A percentile compares a stretch with the other conserved stretches of the same genome.
phyloP scores from a whole-genome alignment of 2,797 vertebrate genomes.

The Hemibagrus guttatus region DNA sequence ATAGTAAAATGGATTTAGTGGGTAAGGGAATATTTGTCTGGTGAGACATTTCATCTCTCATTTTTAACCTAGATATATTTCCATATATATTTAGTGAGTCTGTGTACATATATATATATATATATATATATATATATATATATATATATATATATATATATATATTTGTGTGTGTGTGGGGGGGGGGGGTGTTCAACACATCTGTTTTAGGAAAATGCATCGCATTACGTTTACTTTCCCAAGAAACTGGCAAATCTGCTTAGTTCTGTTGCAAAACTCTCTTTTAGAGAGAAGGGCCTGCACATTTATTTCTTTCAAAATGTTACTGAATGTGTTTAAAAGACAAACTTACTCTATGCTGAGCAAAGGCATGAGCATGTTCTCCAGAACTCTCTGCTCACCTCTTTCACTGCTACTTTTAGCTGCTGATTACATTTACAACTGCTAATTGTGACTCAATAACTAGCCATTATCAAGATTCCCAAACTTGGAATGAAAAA shows the following conservation, averaged over 20 bases:
- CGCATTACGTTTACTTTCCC: conserved; percentile 19
- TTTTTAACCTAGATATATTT: conserved; percentile 30
- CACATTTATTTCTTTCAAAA: conserved; percentile 8
- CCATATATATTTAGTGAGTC: no score
- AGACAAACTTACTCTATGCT: not conserved
- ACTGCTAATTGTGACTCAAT: not conserved
- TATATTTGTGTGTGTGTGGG: no score
- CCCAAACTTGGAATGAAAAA: not conserved
- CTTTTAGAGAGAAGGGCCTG: not conserved
- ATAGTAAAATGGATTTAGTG: conserved; percentile 71
- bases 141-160: not conserved
- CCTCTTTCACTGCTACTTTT: not conserved
- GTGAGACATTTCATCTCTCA: conserved; percentile 33
- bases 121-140: no score
- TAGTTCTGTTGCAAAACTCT: not conserved
- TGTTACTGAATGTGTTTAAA: conserved; percentile 2
- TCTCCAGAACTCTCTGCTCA: not conserved
- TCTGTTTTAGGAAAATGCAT: conserved; percentile 46
- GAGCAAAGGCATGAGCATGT: not conserved
- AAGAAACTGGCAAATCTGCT: conserved; percentile 5
- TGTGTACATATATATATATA: no score
- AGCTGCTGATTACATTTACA: not conserved
- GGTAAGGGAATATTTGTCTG: conserved; percentile 64
- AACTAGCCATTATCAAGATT: not conserved
- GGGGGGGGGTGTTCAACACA: no score